These are phyloP conservation scores for Synergus japonicus DNA, from an alignment of 2,888 invertebrate species.

Conservation along the genomic window DNA sequence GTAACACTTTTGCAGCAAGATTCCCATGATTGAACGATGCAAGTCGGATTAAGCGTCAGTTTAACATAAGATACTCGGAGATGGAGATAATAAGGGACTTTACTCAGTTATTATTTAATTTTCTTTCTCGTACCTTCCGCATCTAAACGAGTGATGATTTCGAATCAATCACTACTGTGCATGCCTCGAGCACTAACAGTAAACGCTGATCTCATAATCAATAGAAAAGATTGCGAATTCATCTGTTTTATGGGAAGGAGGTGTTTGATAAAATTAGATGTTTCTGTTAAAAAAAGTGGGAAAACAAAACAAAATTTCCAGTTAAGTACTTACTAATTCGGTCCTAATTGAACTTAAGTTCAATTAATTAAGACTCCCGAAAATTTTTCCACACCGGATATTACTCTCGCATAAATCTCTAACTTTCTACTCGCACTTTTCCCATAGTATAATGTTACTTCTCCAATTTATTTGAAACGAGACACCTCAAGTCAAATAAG, in stretches of 20 bases:
- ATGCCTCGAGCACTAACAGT: neutral
- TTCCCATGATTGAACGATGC: neutral
- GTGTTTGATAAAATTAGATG: neutral
- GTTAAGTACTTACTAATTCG: too few relatives aligned
- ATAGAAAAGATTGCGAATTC: neutral
- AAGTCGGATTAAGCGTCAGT: neutral
- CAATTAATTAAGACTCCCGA: too few relatives aligned
- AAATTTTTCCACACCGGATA: too few relatives aligned
- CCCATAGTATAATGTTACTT: neutral
- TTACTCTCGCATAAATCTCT: conserved; percentile 3
- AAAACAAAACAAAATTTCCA: too few relatives aligned
- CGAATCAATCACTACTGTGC: conserved; percentile 1
- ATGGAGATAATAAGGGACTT: neutral
- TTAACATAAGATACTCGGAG: neutral
- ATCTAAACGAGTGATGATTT: neutral
- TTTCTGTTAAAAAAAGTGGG: neutral
- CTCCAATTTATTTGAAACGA: conserved; percentile 31
- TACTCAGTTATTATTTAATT: conserved; percentile 7
- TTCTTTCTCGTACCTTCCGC: neutral
- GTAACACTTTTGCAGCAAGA: neutral
- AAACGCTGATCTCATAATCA: neutral
- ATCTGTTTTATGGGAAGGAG: neutral
- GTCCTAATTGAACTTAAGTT: too few relatives aligned
- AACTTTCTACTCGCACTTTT: conserved; percentile 29
- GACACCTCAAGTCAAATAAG: conserved; percentile 31